phyloP scores from a whole-genome alignment of 2,797 vertebrate genomes.

The Lithobates sylvaticus region DNA sequence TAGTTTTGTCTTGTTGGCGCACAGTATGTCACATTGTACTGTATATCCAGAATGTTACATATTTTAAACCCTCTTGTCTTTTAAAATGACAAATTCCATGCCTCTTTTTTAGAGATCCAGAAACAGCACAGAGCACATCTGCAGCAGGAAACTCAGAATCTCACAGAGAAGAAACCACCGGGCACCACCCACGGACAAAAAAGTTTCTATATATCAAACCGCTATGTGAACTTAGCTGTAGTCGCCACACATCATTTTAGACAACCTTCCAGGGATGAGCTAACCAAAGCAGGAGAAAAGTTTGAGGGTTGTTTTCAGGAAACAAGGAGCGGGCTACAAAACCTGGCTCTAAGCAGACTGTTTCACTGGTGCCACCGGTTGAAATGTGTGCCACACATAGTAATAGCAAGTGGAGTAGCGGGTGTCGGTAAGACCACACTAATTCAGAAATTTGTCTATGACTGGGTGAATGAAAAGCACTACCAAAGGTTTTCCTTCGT shows the following conservation, averaged over 20 bases:
- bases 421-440: slow-evolving; percentile 78
- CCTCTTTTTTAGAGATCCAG: not conserved
- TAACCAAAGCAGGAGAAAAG: not conserved
- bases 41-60: too few species aligned
- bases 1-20: too few species aligned
- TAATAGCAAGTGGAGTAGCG: slow-evolving; percentile 71
- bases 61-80: too few species aligned
- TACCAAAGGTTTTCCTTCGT: slow-evolving; percentile 71
- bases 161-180: not conserved
- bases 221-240: slow-evolving; percentile 23
- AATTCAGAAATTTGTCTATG: slow-evolving; percentile 73
- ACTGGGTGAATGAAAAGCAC: slow-evolving; percentile 70
- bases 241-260: not conserved
- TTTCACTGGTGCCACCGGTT: slow-evolving; percentile 46
- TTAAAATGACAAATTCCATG: not conserved
- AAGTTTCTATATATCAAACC: slow-evolving; percentile 2
- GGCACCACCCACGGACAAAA: not conserved
- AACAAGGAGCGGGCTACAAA: not conserved
- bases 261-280: slow-evolving; percentile 21
- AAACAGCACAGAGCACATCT: not conserved
- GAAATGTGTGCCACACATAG: not conserved
- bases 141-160: not conserved
- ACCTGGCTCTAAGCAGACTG: slow-evolving; percentile 11
- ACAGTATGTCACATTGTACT: too few species aligned
- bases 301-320: slow-evolving; percentile 32